phyloP scores from a whole-genome alignment of 2,888 invertebrate genomes.

The Anthrax anthrax region DNA sequence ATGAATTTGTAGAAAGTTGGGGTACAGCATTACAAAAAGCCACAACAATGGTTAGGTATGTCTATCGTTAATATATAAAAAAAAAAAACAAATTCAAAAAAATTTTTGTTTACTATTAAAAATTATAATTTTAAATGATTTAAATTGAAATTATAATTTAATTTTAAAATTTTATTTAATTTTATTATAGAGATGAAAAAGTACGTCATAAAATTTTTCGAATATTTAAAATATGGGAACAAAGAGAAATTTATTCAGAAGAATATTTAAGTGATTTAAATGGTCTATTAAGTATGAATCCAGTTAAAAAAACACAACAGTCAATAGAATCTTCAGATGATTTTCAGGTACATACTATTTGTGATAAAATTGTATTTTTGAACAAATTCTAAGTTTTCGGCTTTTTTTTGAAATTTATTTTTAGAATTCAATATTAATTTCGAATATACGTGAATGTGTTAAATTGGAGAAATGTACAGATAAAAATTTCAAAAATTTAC shows the following conservation, averaged over 20 bases:
- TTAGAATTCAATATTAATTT: slow-evolving; percentile 55
- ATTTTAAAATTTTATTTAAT: too few species aligned
- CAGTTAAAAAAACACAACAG: slow-evolving; percentile 31
- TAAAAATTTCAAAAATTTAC: slow-evolving; percentile 41
- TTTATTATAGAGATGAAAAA: slow-evolving; percentile 58
- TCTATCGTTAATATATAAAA: too few species aligned
- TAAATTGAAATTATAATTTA: too few species aligned
- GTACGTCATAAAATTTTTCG: slow-evolving; percentile 74
- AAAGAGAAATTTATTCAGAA: slow-evolving; percentile 78
- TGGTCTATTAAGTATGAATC: slow-evolving; percentile 65
- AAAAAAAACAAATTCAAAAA: too few species aligned
- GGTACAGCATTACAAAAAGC: slow-evolving; percentile 84
- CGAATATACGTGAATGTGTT: slow-evolving; percentile 60
- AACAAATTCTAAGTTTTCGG: not conserved
- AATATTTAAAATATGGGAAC: slow-evolving; percentile 94
- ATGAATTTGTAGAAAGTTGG: slow-evolving; percentile 85
- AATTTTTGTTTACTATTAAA: too few species aligned
- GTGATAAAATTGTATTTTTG: not conserved
- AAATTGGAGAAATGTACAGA: slow-evolving; percentile 61
- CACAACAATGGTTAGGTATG: slow-evolving; percentile 70
- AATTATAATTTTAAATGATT: too few species aligned
- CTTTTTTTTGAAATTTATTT: slow-evolving; percentile 18
- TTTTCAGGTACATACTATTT: slow-evolving; percentile 22
- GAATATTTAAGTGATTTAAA: slow-evolving; percentile 78
- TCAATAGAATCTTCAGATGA: slow-evolving; percentile 22